These are phyloP conservation scores for Alaudala cheleensis DNA, from an alignment of 2,113 vertebrate species.

Conservation along the genomic window DNA sequence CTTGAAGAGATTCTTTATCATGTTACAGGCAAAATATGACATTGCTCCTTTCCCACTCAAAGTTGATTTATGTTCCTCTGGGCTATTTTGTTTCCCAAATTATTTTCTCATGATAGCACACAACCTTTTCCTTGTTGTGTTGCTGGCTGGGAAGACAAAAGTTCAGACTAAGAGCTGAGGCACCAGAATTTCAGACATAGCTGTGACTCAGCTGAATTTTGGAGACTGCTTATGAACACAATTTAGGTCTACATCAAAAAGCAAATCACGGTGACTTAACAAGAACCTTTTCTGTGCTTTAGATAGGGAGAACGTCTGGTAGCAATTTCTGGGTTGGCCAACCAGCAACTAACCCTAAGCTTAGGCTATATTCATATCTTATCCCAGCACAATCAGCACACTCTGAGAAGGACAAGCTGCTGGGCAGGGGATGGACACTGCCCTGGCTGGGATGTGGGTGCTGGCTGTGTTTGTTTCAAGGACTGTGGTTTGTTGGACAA, in stretches of 20 bases:
- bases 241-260: neutral
- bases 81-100: neutral
- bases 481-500: neutral
- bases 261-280: neutral
- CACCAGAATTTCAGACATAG: neutral
- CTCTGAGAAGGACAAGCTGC: neutral
- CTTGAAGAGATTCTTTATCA: neutral
- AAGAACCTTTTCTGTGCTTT: neutral
- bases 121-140: neutral
- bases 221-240: neutral
- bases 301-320: neutral
- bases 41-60: neutral
- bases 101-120: neutral
- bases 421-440: neutral
- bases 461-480: neutral
- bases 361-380: neutral
- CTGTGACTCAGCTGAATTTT: neutral
- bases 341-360: neutral
- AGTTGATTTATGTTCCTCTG: neutral
- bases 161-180: neutral
- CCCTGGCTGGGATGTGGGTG: neutral
- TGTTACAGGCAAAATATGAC: neutral
- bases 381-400: neutral
- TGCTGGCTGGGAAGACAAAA: neutral
- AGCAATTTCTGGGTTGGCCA: neutral